phyloP scores from a whole-genome alignment of 2,888 invertebrate genomes.

The Liodrosophila aerea region DNA sequence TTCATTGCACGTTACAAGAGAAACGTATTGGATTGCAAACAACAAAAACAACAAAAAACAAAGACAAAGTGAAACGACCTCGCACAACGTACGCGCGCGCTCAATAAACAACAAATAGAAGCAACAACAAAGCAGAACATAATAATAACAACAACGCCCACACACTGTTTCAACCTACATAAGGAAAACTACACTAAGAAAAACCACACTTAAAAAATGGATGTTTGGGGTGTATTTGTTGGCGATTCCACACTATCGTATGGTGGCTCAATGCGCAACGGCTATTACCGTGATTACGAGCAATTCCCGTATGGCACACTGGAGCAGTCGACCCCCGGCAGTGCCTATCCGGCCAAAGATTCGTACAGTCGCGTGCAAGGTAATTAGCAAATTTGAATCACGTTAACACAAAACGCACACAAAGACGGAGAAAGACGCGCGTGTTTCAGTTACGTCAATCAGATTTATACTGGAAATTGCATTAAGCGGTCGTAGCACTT shows the following conservation, averaged over 20 bases:
- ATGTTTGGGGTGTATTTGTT: constrained; percentile 84
- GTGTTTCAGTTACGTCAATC: constrained; percentile 11
- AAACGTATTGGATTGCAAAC: constrained; percentile 23
- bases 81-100: constrained; percentile 65
- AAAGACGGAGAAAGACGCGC: neutral
- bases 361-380: constrained; percentile 82
- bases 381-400: constrained; percentile 48
- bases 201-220: constrained; percentile 80
- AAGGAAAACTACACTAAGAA: constrained; percentile 29
- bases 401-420: constrained; percentile 3
- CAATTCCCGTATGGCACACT: constrained; percentile 82
- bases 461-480: constrained; percentile 26
- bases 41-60: constrained; percentile 34
- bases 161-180: constrained; percentile 27
- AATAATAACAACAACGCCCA: constrained; percentile 22
- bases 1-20: constrained; percentile 65
- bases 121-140: constrained; percentile 29
- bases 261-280: constrained; percentile 83
- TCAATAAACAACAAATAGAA: no score
- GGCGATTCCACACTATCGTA: constrained; percentile 84
- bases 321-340: constrained; percentile 70
- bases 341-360: constrained; percentile 74
- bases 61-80: constrained; percentile 71
- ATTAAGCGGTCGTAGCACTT: constrained; percentile 11
- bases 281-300: constrained; percentile 84